Conservation (phyloP, 2,888 invertebrate species). For the Tromatobia lineatoria region DNA sequence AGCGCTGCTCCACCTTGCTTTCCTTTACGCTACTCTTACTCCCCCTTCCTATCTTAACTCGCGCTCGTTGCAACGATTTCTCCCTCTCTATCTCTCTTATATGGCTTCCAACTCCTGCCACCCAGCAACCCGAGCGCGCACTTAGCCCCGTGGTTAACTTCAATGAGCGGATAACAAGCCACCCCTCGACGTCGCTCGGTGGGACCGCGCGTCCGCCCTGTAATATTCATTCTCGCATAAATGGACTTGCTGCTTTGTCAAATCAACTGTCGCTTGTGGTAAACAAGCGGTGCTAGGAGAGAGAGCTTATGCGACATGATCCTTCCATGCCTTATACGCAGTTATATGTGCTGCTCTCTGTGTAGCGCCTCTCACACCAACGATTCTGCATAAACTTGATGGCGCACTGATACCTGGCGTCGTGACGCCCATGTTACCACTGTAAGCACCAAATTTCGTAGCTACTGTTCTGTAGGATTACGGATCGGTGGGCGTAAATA, state of each 20-base stretch:
- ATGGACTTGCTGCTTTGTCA: constrained; percentile 85
- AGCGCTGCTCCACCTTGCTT: constrained; percentile 48
- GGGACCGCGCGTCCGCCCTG: constrained; percentile 74
- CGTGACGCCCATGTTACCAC: background rate
- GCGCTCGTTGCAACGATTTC: constrained; percentile 18
- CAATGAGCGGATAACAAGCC: constrained; percentile 85
- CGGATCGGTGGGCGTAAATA: background rate
- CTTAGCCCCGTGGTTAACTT: constrained; percentile 85
- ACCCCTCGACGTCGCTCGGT: constrained; percentile 78
- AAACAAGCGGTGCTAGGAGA: constrained; percentile 64
- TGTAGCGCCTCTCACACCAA: background rate
- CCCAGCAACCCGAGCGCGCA: constrained; percentile 74
- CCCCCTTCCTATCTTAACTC: constrained; percentile 57
- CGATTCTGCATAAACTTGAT: background rate
- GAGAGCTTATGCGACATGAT: constrained; percentile 30
- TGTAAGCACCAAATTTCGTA: background rate
- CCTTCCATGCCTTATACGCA: constrained; percentile 10
- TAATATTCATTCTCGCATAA: constrained; percentile 84
- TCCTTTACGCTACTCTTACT: constrained; percentile 45
- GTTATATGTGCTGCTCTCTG: background rate
- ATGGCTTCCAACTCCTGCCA: constrained; percentile 51
- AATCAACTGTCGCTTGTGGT: constrained; percentile 84
- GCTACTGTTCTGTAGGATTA: background rate
- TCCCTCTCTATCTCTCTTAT: constrained; percentile 47
- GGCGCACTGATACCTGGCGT: constrained; percentile 6